These are phyloP conservation scores for Temnothorax rugatulus DNA, from an alignment of 2,888 invertebrate species.

Conservation along the genomic window DNA sequence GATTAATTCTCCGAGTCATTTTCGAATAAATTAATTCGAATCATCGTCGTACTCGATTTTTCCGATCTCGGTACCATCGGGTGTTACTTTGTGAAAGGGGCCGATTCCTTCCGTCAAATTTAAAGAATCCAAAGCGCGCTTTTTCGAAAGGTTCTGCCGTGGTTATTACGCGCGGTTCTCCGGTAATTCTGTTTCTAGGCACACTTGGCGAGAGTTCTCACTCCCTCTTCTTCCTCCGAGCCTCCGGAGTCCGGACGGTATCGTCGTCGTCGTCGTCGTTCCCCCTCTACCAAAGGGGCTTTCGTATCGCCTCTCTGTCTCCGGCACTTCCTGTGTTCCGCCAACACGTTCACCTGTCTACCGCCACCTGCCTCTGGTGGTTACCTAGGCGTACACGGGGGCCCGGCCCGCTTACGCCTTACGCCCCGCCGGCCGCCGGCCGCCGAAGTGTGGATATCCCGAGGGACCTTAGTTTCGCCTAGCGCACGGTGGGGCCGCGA, in stretches of 20 bases:
- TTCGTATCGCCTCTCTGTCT: slow-evolving; percentile 78
- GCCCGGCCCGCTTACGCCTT: background rate
- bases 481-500: slow-evolving; percentile 32
- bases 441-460: slow-evolving; percentile 60
- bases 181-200: background rate
- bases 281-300: slow-evolving; percentile 50
- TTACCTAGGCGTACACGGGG: slow-evolving; percentile 61
- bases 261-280: slow-evolving; percentile 55
- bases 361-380: slow-evolving; percentile 77
- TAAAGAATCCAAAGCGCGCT: background rate
- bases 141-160: background rate
- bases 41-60: background rate
- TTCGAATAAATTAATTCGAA: background rate
- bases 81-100: background rate
- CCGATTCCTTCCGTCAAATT: background rate
- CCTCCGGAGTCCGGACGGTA: slow-evolving; percentile 2
- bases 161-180: background rate
- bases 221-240: slow-evolving; percentile 57
- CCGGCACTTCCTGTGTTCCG: slow-evolving; percentile 84
- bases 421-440: background rate
- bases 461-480: slow-evolving; percentile 67
- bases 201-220: slow-evolving; percentile 41
- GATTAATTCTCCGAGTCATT: background rate
- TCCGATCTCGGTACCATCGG: background rate
- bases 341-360: slow-evolving; percentile 81